Conservation (phyloP, 2,113 vertebrate species). For the Dicentrarchus labrax region DNA sequence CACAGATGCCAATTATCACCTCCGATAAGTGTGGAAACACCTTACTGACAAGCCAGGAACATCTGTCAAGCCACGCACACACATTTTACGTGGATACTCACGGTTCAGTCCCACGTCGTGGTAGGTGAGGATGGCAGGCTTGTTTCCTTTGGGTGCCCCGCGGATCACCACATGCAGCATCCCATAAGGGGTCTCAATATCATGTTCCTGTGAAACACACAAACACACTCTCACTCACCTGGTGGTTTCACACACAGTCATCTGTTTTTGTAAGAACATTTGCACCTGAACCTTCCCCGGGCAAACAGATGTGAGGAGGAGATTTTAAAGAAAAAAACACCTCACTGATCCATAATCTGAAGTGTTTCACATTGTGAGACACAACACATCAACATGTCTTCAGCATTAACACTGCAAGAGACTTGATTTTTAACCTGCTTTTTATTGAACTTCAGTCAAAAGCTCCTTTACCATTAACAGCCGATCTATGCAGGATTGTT, state of each 20-base stretch:
- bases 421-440: not conserved
- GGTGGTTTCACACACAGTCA: not conserved
- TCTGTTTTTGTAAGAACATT: not conserved
- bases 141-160: conserved; percentile 95
- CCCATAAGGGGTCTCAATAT: conserved; percentile 95
- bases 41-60: conserved; percentile 6
- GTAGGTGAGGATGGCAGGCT: conserved; percentile 96
- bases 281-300: not conserved
- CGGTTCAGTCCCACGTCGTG: conserved; percentile 98
- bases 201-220: conserved; percentile 90
- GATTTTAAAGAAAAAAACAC: not conserved
- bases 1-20: conserved; percentile 66
- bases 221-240: conserved; percentile 73
- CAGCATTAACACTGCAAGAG: not conserved
- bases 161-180: conserved; percentile 97
- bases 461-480: not conserved
- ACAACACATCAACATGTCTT: not conserved
- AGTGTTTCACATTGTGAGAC: not conserved
- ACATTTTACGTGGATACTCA: conserved; percentile 82
- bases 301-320: not conserved
- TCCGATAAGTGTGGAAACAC: conserved; percentile 49
- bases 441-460: not conserved
- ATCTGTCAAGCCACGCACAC: conserved; percentile 17
- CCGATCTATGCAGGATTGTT: not conserved
- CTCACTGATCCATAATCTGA: not conserved